Conservation (phyloP, 2,113 vertebrate genomes). For the Brachypteracias leptosomus region DNA sequence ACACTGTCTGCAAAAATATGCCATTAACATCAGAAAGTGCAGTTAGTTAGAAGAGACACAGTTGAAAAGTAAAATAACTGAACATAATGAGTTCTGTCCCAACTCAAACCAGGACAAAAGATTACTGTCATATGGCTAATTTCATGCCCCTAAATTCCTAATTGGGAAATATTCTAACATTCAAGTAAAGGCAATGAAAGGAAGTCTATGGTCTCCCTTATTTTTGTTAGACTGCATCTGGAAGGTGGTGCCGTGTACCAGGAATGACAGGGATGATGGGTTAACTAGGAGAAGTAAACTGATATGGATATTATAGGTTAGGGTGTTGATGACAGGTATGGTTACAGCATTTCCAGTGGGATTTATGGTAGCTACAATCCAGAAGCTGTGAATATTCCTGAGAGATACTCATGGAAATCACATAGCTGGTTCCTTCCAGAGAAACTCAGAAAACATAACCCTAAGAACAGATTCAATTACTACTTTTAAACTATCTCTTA, state of each 20-base stretch:
- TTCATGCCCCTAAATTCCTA: neutral
- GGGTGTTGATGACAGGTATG: neutral
- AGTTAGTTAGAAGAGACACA: too few species aligned
- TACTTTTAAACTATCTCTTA: neutral
- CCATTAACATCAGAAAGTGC: too few species aligned
- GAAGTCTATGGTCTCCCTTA: neutral
- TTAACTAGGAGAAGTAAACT: neutral
- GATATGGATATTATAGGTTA: neutral
- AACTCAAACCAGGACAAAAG: neutral
- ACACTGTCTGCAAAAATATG: too few species aligned
- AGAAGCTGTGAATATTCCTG: conserved; percentile 11
- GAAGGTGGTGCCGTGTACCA: neutral
- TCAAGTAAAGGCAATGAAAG: neutral
- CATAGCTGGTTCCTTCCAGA: neutral
- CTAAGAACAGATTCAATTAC: neutral
- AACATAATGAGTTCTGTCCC: too few species aligned
- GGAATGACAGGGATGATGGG: neutral
- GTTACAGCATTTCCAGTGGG: neutral
- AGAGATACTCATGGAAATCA: neutral
- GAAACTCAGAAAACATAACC: neutral
- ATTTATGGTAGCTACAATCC: neutral
- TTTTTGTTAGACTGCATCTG: neutral
- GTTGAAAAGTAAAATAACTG: too few species aligned
- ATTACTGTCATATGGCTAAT: neutral
- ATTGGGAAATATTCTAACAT: neutral